A percentile compares a stretch with the other conserved stretches of the same genome.
Evolutionary conservation across 2,113 vertebrate species (phyloP).

Genomic region (Solea solea): DNA sequence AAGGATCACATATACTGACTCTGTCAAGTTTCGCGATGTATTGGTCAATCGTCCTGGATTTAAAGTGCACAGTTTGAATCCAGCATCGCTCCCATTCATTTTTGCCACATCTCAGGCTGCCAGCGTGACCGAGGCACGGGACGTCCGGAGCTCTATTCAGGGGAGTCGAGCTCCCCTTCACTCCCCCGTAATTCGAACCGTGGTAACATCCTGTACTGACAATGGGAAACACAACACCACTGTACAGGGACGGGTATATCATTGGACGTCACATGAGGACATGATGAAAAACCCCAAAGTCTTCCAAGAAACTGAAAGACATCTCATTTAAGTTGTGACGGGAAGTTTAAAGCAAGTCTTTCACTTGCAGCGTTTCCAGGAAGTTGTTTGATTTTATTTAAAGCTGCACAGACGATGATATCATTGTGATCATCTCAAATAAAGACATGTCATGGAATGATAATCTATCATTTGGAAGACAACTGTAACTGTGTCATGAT

Average conservation of each 20-base stretch:
- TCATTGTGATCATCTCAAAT: neutral
- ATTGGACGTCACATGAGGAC: slow-evolving; percentile 49
- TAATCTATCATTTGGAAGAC: slow-evolving; percentile 48
- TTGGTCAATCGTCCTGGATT: no score
- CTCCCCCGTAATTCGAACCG: no score
- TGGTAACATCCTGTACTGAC: slow-evolving; percentile 17
- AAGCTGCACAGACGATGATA: neutral
- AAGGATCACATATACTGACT: no score
- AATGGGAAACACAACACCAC: slow-evolving; percentile 32
- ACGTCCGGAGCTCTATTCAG: no score
- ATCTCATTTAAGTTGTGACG: slow-evolving; percentile 31
- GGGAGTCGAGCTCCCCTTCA: no score
- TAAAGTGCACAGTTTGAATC: no score
- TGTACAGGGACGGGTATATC: slow-evolving; percentile 51
- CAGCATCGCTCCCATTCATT: no score
- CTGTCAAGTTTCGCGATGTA: no score
- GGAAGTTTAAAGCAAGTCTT: slow-evolving; percentile 20
- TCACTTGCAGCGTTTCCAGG: slow-evolving; percentile 13
- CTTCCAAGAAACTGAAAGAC: slow-evolving; percentile 35
- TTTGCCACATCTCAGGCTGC: no score
- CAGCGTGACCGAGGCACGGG: no score
- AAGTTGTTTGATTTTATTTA: slow-evolving; percentile 10
- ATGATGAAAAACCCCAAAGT: slow-evolving; percentile 46
- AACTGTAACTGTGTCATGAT: slow-evolving; percentile 35
- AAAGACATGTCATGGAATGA: slow-evolving; percentile 1